Conservation (phyloP, 2,113 vertebrate species). For the Nesoenas mayeri region DNA sequence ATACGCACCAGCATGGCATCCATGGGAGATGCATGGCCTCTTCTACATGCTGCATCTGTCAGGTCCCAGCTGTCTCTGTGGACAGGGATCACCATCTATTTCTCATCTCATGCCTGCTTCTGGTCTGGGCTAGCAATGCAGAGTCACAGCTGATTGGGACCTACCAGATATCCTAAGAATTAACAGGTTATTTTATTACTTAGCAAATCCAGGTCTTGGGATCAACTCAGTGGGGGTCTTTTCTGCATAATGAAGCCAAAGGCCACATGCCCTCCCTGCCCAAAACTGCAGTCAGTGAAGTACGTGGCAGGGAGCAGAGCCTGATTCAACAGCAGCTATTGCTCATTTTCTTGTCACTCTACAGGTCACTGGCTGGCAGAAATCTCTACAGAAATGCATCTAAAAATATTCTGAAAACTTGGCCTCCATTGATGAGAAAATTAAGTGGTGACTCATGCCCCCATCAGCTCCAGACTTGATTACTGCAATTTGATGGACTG, state of each 20-base stretch:
- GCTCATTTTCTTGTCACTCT: conserved; percentile 25
- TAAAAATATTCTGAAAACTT: conserved; percentile 55
- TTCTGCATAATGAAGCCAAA: background rate
- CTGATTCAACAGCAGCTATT: background rate
- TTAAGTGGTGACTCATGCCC: conserved; percentile 24
- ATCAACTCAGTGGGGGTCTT: background rate
- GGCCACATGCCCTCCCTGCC: background rate
- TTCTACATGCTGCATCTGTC: background rate
- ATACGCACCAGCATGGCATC: fast-evolving
- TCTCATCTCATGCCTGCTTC: background rate
- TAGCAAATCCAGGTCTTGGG: background rate
- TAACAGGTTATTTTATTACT: background rate
- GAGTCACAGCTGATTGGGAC: background rate
- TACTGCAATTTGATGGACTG: conserved; percentile 34
- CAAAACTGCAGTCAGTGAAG: background rate
- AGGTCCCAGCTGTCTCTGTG: fast-evolving
- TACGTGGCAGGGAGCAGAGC: background rate
- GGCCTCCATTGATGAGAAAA: conserved; percentile 12
- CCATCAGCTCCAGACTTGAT: conserved; percentile 30
- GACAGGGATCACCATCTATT: background rate
- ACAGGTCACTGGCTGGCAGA: background rate
- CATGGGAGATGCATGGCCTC: background rate
- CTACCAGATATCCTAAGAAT: background rate
- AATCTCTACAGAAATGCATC: conserved; percentile 16
- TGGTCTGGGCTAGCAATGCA: background rate